Conservation (phyloP, 1,140 invertebrate genomes). For the Hylaeus volcanicus region DNA sequence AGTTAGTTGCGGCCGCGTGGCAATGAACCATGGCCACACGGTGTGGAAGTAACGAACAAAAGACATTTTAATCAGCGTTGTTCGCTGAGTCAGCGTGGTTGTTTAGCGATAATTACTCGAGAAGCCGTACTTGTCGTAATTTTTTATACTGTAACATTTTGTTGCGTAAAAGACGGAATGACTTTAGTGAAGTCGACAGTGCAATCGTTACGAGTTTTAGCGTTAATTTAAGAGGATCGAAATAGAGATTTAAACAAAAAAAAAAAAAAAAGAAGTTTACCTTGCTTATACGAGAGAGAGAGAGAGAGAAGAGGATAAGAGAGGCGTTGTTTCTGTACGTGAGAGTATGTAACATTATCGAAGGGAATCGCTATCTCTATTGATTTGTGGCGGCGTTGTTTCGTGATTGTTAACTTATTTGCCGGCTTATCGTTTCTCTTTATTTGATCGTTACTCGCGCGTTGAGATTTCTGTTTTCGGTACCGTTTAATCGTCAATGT, state of each 20-base stretch:
- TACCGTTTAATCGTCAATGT: neutral
- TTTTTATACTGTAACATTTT: conserved; percentile 58
- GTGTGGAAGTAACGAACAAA: neutral
- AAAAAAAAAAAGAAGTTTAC: conserved; percentile 37
- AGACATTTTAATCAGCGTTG: conserved; percentile 37
- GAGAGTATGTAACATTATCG: conserved; percentile 26
- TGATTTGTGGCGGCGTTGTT: conserved; percentile 22
- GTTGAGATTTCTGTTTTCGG: neutral
- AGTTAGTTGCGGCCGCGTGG: conserved; percentile 1
- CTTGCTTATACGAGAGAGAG: conserved; percentile 34
- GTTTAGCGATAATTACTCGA: conserved; percentile 48
- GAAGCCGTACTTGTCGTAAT: conserved; percentile 48
- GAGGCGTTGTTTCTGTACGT: conserved; percentile 28
- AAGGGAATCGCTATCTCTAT: conserved; percentile 61
- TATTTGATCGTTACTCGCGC: conserved; percentile 13
- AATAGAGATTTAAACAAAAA: conserved; percentile 14
- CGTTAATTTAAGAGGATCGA: conserved; percentile 45
- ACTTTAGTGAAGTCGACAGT: conserved; percentile 52
- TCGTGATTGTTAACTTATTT: conserved; percentile 23
- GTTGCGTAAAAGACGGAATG: conserved; percentile 42
- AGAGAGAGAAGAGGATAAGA: neutral
- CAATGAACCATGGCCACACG: neutral
- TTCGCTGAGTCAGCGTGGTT: conserved; percentile 26
- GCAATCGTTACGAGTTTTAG: conserved; percentile 48
- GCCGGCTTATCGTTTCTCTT: neutral